Evolutionary conservation across 1,140 invertebrate species (phyloP), one percentile per base, ranked within the genome.

Genomic region (Aphaenogaster rudis): DNA sequence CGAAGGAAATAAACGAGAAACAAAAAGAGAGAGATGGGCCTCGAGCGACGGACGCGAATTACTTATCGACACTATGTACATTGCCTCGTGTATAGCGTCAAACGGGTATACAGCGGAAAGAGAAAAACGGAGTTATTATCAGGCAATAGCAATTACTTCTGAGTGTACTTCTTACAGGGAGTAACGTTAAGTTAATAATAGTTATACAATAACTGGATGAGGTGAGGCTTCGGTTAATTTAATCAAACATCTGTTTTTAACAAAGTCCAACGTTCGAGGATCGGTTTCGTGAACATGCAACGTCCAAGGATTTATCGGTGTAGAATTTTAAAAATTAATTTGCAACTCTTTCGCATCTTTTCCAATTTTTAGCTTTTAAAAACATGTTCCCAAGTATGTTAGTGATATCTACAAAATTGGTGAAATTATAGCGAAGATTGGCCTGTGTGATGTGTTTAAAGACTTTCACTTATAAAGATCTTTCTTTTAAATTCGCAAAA

Each of bases 1-100:
- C 87, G 93, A 93, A 92, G 87, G 92, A 88, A 91, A 66, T 64
- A 80, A 91, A 88, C 64, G 48, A 81, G 86, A 86, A 89, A 91
- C 81, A 90, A 88, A 88, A 78, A 91, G 87, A 91, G 79, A 90
- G 89, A 90, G 89, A 13, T 88, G 74, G 80, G 42, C 48, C 63
- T 80, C 57, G 85, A 39, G 52, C 21, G 28, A 80, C 11, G n/a
- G 36, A 48, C 8, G 45, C 13, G n/a, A 45, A 66, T 66, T 64
- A 76, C 42, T 84, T 63, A 61, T 59, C 54, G 39, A 74, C 21
- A 71, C 13, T 82, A 48, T 48, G 11, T 61, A 76, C 48, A 69
- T 42, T 54, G 33, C 28, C 5, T 11, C n/a, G 28, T 69, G 4
- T 64, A 45, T 15, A 39, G 45, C 63, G 36, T 67, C 17, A 67